A percentile compares a stretch with the other conserved stretches of the same genome.
These are phyloP conservation scores for Paradoxurus hermaphroditus DNA, from an alignment of 2,113 vertebrate species.

Conservation along the genomic window DNA sequence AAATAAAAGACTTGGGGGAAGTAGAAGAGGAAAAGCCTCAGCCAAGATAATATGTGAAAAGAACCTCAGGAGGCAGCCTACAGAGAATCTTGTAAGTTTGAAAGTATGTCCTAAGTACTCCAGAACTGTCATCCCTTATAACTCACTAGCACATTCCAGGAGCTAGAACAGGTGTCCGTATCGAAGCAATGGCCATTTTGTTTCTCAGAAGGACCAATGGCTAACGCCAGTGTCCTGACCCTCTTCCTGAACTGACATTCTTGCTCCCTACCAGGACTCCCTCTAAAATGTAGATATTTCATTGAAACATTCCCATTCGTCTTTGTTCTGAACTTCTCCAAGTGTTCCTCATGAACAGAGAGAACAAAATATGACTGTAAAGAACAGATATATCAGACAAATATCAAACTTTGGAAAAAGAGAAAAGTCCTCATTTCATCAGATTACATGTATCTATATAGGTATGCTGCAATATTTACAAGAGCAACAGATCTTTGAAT, in stretches of 20 bases:
- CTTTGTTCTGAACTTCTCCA: not conserved
- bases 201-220: not conserved
- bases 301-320: not conserved
- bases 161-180: not conserved
- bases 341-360: not conserved
- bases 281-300: not conserved
- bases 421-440: not conserved
- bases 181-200: not conserved
- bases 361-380: not conserved
- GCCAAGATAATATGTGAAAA: not conserved
- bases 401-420: not conserved
- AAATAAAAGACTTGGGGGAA: not conserved
- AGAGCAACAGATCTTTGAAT: not conserved
- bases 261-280: not conserved
- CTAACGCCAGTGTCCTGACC: not conserved
- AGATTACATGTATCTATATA: not conserved
- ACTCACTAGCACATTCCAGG: not conserved
- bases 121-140: not conserved
- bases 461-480: not conserved
- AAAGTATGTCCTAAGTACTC: not conserved
- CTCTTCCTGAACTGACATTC: not conserved
- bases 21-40: not conserved
- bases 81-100: not conserved
- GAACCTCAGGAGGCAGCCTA: not conserved
- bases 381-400: not conserved